Conservation (phyloP, 2,797 vertebrate species). For the Semaprochilodus insignis region DNA sequence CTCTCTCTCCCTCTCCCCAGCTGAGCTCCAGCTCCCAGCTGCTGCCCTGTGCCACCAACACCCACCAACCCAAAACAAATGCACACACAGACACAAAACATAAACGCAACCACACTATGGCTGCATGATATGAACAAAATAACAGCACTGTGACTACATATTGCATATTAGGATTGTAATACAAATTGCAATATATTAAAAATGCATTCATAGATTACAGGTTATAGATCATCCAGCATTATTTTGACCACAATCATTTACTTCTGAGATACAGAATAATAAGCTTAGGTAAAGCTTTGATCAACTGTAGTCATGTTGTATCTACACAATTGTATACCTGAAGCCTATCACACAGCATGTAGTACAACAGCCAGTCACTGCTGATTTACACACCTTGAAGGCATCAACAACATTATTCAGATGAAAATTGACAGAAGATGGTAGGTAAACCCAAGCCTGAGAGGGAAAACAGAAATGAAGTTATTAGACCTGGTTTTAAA, state of each 20-base stretch:
- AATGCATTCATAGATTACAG: not conserved
- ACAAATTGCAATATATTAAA: not conserved
- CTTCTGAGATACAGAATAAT: too few species aligned
- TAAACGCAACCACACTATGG: not conserved
- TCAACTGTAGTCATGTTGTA: too few species aligned
- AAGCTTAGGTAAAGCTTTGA: too few species aligned
- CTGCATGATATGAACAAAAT: not conserved
- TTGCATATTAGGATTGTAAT: not conserved
- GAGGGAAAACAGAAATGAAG: too few species aligned
- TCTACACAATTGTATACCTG: too few species aligned
- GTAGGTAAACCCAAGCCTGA: too few species aligned
- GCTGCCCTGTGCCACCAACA: conserved; percentile 43
- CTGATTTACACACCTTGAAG: not conserved
- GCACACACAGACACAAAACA: conserved; percentile 9
- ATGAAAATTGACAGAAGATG: too few species aligned
- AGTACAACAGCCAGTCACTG: not conserved
- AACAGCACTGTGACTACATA: not conserved
- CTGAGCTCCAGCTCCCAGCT: conserved; percentile 44
- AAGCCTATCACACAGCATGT: not conserved
- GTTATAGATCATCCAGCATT: not conserved
- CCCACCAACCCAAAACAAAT: conserved; percentile 36
- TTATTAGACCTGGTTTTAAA: too few species aligned
- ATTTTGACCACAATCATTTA: too few species aligned
- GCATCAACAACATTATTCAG: too few species aligned
- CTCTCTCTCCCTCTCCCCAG: conserved; percentile 39